A percentile compares a stretch with the other conserved stretches of the same genome.
phyloP scores from a whole-genome alignment of 2,113 vertebrate genomes.

The Heteronetta atricapilla region DNA sequence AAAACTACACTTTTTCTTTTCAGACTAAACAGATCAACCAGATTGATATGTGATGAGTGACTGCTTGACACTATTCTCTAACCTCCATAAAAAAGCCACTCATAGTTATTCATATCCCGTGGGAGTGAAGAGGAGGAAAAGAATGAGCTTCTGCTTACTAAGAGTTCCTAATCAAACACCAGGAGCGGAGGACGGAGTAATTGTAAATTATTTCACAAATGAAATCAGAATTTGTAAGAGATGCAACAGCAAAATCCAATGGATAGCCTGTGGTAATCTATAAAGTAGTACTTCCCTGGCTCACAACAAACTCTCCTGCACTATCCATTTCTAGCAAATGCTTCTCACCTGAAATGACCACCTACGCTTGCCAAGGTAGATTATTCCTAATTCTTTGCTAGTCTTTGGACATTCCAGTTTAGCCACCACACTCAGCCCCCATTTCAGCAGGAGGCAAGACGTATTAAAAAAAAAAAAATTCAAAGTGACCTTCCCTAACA shows the following conservation, averaged over 20 bases:
- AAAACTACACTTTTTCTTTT: conserved; percentile 5
- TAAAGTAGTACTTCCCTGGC: neutral
- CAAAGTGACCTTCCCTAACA: conserved; percentile 35
- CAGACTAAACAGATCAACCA: conserved; percentile 18
- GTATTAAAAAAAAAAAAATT: neutral
- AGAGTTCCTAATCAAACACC: neutral
- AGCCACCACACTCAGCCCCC: neutral
- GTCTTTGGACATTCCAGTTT: conserved; percentile 7
- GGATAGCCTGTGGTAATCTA: neutral
- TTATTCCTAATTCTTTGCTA: conserved; percentile 5
- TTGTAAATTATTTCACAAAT: neutral
- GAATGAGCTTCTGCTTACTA: neutral
- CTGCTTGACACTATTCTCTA: neutral
- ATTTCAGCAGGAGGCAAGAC: neutral
- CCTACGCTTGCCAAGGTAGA: neutral
- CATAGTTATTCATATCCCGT: neutral
- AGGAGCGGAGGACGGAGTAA: neutral
- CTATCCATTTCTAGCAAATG: neutral
- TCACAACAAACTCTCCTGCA: neutral
- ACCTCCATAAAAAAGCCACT: neutral
- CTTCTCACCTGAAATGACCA: neutral
- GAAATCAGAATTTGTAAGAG: neutral
- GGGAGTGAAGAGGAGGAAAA: neutral
- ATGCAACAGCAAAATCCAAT: neutral
- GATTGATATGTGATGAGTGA: neutral